A percentile compares a stretch with the other conserved stretches of the same genome.
Conservation (phyloP, 1,140 invertebrate genomes). For the Cyphomyrmex costatus region DNA sequence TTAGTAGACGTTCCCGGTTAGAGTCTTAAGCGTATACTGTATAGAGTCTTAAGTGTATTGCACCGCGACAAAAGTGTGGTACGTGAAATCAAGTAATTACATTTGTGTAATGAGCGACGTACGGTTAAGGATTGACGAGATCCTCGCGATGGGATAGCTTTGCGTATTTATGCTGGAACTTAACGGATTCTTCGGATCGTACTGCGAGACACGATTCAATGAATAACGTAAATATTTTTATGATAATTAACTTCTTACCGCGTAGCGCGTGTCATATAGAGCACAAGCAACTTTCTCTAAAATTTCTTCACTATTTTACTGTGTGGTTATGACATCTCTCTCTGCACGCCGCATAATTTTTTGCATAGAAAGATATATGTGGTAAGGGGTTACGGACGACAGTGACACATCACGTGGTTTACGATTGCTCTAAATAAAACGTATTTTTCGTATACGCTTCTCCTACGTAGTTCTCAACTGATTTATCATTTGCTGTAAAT, state of each 20-base stretch:
- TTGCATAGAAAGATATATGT: conserved; percentile 23
- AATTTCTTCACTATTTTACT: conserved; percentile 39
- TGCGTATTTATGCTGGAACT: conserved; percentile 38
- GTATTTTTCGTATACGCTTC: conserved; percentile 6
- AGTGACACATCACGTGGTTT: conserved; percentile 29
- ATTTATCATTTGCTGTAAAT: conserved; percentile 70
- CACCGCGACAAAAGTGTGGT: conserved; percentile 81
- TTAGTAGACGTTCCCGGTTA: conserved; percentile 68
- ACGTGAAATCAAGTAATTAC: conserved; percentile 86
- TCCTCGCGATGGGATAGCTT: conserved; percentile 62
- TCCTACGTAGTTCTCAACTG: conserved; percentile 60
- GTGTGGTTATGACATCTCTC: conserved; percentile 35
- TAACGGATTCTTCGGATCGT: conserved; percentile 20
- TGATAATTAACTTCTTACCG: conserved; percentile 39
- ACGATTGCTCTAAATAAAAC: conserved; percentile 29
- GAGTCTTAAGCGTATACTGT: conserved; percentile 41
- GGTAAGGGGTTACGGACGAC: conserved; percentile 44
- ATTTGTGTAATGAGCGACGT: conserved; percentile 83
- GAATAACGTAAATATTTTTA: conserved; percentile 53
- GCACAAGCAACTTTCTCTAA: conserved; percentile 35
- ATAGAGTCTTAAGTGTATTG: conserved; percentile 79
- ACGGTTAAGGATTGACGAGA: conserved; percentile 60
- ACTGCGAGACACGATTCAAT: conserved; percentile 36
- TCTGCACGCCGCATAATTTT: conserved; percentile 12
- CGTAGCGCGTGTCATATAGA: conserved; percentile 42